Percentiles rank a stretch among this genome's conserved stretches.
These are phyloP conservation scores for Emydoidea blandingii DNA, from an alignment of 2,797 vertebrate genomes.

Conservation along the genomic window DNA sequence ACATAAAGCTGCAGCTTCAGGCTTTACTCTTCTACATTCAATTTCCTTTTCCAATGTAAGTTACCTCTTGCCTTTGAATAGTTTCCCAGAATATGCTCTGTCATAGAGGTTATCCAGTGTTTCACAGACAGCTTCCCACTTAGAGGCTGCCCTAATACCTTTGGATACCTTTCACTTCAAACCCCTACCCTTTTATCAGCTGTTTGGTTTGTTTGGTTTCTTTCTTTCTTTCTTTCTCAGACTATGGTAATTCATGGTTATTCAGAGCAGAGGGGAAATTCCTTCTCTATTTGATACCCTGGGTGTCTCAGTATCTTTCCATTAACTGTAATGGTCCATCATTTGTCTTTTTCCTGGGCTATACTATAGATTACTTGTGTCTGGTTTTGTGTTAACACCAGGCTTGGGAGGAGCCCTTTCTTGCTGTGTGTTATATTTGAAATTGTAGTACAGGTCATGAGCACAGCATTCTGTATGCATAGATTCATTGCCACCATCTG, in stretches of 20 bases:
- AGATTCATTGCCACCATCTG: not conserved
- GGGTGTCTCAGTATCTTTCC: not conserved
- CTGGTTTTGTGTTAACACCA: not conserved
- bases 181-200: not conserved
- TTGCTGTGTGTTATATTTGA: not conserved
- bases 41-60: too few species aligned
- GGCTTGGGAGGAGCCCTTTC: not conserved
- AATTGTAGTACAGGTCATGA: not conserved
- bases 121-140: not conserved
- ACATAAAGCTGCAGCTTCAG: not conserved
- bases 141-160: not conserved
- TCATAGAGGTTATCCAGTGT: too few species aligned
- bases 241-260: not conserved
- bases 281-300: not conserved
- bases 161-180: not conserved
- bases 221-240: not conserved
- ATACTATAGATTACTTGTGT: not conserved
- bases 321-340: not conserved
- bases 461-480: not conserved
- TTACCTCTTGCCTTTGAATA: not conserved
- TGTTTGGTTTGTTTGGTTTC: not conserved
- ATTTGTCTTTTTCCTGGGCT: not conserved
- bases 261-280: not conserved
- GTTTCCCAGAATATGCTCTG: not conserved
- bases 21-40: not conserved